These are phyloP conservation scores for Sesamia inferens DNA, from an alignment of 2,888 invertebrate genomes.

Conservation along the genomic window DNA sequence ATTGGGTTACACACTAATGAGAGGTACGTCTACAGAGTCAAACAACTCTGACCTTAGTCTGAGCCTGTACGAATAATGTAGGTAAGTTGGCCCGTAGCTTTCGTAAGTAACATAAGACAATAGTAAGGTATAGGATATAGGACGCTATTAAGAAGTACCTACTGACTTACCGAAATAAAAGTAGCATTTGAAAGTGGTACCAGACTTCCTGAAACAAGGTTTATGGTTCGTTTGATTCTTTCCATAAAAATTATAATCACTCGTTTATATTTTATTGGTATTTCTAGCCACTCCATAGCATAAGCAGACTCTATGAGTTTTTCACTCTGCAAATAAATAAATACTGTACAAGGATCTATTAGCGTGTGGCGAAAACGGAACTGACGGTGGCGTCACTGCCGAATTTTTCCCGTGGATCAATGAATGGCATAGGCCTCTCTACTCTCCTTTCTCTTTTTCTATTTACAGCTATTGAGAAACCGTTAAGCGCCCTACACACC, in stretches of 20 bases:
- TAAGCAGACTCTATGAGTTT: conserved; percentile 72
- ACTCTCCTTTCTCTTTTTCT: too few species aligned
- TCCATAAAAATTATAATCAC: conserved; percentile 83
- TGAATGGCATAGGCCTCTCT: too few species aligned
- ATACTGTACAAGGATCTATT: neutral
- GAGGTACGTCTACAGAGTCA: neutral
- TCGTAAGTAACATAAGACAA: neutral
- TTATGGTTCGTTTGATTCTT: conserved; percentile 79
- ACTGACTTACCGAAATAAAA: conserved; percentile 72
- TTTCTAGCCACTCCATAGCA: conserved; percentile 71
- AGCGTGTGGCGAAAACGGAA: neutral
- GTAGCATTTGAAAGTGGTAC: conserved; percentile 83
- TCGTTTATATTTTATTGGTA: conserved; percentile 66
- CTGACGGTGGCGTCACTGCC: neutral
- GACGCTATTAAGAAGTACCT: neutral
- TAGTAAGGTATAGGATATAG: neutral
- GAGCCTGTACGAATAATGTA: neutral
- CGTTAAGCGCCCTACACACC: too few species aligned
- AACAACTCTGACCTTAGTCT: neutral
- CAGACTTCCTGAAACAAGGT: conserved; percentile 80
- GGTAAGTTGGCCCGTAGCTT: neutral
- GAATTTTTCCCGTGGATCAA: neutral
- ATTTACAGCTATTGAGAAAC: too few species aligned
- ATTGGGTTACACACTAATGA: neutral
- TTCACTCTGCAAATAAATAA: conserved; percentile 40